A percentile compares a stretch with the other conserved stretches of the same genome.
phyloP scores from a whole-genome alignment of 2,888 invertebrate genomes.

The Scotopteryx bipunctaria region DNA sequence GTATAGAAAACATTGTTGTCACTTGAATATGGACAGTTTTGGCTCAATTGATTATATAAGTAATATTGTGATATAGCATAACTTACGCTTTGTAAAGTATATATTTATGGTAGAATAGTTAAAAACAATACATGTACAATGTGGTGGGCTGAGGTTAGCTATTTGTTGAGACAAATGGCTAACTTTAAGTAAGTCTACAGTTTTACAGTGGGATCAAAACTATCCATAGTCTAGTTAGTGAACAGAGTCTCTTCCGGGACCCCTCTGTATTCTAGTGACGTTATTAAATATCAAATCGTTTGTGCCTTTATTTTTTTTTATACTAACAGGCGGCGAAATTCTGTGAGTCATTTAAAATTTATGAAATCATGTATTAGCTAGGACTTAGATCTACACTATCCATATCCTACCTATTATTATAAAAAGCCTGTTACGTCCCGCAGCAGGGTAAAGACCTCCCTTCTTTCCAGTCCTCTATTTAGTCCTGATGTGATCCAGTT shows the following conservation, averaged over 20 bases:
- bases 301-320: slow-evolving; percentile 18
- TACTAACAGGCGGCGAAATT: not conserved
- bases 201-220: not conserved
- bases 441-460: too few species aligned
- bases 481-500: too few species aligned
- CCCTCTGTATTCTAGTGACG: slow-evolving; percentile 8
- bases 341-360: not conserved
- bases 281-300: slow-evolving; percentile 14
- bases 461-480: too few species aligned
- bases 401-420: too few species aligned
- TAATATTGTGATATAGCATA: too few species aligned
- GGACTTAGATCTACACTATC: not conserved
- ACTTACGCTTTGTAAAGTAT: too few species aligned
- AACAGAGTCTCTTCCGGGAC: not conserved
- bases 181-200: too few species aligned
- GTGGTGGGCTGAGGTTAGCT: too few species aligned
- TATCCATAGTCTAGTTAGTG: slow-evolving; percentile 4
- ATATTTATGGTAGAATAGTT: too few species aligned
- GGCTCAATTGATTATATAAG: not conserved
- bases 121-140: too few species aligned
- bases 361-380: not conserved
- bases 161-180: too few species aligned
- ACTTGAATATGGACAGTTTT: slow-evolving; percentile 14
- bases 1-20: not conserved
- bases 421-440: too few species aligned